Conservation (phyloP, 53 echinoderm and acorn worm species). For the Glandiceps talaboti region DNA sequence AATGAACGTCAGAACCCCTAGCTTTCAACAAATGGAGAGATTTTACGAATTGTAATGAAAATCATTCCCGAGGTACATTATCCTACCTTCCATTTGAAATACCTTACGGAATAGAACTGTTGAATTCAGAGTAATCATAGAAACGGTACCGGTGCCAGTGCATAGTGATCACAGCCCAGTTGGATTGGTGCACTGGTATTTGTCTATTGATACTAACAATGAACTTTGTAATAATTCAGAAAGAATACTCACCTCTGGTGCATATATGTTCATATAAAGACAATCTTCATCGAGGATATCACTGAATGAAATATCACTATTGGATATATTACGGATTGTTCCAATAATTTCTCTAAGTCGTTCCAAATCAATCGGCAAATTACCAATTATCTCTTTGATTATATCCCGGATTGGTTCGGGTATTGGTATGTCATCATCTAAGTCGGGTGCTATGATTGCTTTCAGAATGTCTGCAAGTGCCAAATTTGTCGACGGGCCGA, state of each 20-base stretch:
- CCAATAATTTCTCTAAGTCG: background rate
- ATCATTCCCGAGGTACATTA: too few relatives aligned
- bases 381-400: background rate
- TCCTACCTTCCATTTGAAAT: too few relatives aligned
- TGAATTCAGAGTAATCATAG: too few relatives aligned
- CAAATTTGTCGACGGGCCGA: background rate
- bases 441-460: background rate
- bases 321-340: background rate
- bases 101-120: too few relatives aligned
- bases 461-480: background rate
- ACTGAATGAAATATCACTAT: background rate
- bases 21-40: too few relatives aligned
- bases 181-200: too few relatives aligned
- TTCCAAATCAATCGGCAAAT: background rate
- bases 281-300: background rate
- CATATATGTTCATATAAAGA: background rate
- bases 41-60: too few relatives aligned
- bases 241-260: background rate
- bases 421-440: background rate
- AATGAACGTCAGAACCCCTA: too few relatives aligned
- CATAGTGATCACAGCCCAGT: too few relatives aligned
- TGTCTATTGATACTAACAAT: too few relatives aligned
- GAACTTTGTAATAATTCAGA: too few relatives aligned
- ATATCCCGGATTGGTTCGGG: background rate
- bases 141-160: too few relatives aligned